phyloP scores from a whole-genome alignment of 2,888 invertebrate genomes.

The Esperia sulphurella region DNA sequence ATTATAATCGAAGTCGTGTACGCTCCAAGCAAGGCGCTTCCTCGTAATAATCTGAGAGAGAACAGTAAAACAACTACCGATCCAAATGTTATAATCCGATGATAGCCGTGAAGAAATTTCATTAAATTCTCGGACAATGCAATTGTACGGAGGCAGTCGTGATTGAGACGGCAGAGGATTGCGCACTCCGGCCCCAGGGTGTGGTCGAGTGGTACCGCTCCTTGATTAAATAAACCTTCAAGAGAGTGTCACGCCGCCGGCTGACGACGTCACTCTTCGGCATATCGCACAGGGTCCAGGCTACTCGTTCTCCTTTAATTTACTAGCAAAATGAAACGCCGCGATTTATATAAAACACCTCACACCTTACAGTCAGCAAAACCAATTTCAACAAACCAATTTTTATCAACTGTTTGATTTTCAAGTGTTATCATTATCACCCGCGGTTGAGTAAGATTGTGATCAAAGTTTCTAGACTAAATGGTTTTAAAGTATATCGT shows the following conservation, averaged over 20 bases:
- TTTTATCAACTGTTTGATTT: no score
- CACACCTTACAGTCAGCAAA: neutral
- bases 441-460: no score
- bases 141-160: slow-evolving; percentile 63
- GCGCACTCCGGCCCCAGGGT: slow-evolving; percentile 32
- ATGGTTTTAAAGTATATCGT: no score
- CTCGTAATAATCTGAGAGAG: slow-evolving; percentile 20
- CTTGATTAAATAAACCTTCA: slow-evolving; percentile 78
- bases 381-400: neutral
- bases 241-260: slow-evolving; percentile 59
- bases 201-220: slow-evolving; percentile 40
- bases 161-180: slow-evolving; percentile 71
- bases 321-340: slow-evolving; percentile 5
- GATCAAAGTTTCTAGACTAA: no score
- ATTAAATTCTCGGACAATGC: slow-evolving; percentile 68
- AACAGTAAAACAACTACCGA: slow-evolving; percentile 55
- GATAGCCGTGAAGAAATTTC: slow-evolving; percentile 63
- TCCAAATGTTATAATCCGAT: slow-evolving; percentile 41
- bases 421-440: no score
- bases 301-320: slow-evolving; percentile 30
- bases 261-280: slow-evolving; percentile 46
- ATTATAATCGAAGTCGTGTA: slow-evolving; percentile 10
- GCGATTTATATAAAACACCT: neutral
- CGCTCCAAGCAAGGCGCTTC: neutral
- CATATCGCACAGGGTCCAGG: slow-evolving; percentile 54